Evolutionary conservation across 2,888 invertebrate species (phyloP).

Genomic region (Ichneumoninae sp.): DNA sequence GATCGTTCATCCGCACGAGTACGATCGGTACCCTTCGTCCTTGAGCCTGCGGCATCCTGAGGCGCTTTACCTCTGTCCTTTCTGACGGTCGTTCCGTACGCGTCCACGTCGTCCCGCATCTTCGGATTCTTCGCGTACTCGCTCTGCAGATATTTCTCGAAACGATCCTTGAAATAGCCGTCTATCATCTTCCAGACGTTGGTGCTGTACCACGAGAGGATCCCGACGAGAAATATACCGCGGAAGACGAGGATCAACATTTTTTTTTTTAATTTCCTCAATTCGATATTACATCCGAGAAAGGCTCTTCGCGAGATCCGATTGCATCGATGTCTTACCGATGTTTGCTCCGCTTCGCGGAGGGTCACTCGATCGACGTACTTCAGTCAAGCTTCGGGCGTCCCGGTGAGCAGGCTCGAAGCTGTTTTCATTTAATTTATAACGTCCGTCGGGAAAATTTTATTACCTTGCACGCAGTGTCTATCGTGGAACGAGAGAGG

Average conservation of each 20-base stretch:
- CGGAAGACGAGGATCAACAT: constrained; percentile 89
- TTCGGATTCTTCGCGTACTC: constrained; percentile 82
- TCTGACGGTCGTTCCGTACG: constrained; percentile 63
- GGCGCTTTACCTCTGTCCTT: constrained; percentile 36
- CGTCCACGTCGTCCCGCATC: constrained; percentile 76
- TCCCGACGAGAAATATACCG: constrained; percentile 87
- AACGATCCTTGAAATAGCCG: constrained; percentile 90
- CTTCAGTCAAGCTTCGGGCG: neutral
- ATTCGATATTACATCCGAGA: neutral
- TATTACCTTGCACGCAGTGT: constrained; percentile 10
- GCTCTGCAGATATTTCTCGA: constrained; percentile 87
- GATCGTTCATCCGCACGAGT: constrained; percentile 20
- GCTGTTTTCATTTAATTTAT: constrained; percentile 38
- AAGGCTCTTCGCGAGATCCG: neutral
- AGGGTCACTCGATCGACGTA: neutral
- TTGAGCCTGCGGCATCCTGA: constrained; percentile 2
- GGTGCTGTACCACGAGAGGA: constrained; percentile 90
- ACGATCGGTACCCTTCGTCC: constrained; percentile 40
- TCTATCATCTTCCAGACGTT: constrained; percentile 90
- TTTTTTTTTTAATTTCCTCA: constrained; percentile 61
- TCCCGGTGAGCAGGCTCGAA: neutral
- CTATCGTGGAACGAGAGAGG: constrained; percentile 14
- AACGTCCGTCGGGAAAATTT: constrained; percentile 8
- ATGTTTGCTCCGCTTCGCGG: neutral
- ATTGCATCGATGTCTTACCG: neutral